Evolutionary conservation across 2,797 vertebrate species (phyloP), one percentile per base, ranked within the genome.

Genomic region (Characodon lateralis): DNA sequence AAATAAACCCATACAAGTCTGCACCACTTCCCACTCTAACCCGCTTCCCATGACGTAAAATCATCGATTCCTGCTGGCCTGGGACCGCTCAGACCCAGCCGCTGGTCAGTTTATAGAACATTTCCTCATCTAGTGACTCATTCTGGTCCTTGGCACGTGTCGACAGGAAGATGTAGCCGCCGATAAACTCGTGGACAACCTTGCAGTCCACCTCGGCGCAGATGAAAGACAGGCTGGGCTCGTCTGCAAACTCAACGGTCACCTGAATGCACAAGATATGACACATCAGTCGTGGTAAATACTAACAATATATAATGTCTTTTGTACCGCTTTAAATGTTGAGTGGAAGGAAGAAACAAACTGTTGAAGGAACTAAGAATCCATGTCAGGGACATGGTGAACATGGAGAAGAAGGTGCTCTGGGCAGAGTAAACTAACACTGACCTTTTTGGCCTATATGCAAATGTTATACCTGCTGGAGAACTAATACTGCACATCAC

Each of bases 61-160:
- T 53, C 76, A 51, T 24, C 65, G 55, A 48, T 72, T 76, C 78
- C 76, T 39, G 83, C 71, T 39, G 43, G 69, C 71, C 56, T 1
- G 26, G 74, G 71, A 51, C 76, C 7, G 87, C 85, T 99, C 96
- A 99, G 92, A 99, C 96, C 98, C 98, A 99, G 73, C 98, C 98
- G 1, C 98, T 99, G 92, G 98, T 99, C 88, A 99, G 97, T 96
- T 99, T 99, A 94, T 99, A 99, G 96, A 99, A 99, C 98, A 99
- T 99, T 95, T 99, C 98, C 90, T 99, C 98, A 0, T 99, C 98
- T 85, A 99, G 94, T 81, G 98, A 99, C 94, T 99, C 98, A 18
- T 99, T 99, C 95, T 99, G 98, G 93, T 99, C 98, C 93, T 99
- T 99, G 46, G 98, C 98, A 0, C 98, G 96, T 0, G 98, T 99